A percentile compares a stretch with the other conserved stretches of the same genome.
Conservation (phyloP, 2,113 vertebrate species). For the Anhinga rufa region DNA sequence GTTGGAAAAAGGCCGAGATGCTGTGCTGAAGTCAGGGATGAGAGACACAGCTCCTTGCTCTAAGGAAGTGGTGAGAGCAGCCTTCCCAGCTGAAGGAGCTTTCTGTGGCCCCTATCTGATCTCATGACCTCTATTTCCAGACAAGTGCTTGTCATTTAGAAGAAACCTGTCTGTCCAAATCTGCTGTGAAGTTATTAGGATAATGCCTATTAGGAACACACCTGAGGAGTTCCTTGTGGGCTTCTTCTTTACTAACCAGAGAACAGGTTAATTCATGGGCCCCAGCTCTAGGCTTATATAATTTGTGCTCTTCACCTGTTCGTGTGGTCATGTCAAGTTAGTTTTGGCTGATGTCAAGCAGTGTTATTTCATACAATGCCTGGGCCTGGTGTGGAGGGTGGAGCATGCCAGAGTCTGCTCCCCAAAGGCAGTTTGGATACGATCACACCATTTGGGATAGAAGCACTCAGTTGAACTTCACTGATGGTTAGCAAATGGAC, state of each 20-base stretch:
- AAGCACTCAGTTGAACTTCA: neutral
- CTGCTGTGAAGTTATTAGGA: neutral
- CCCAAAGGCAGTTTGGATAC: neutral
- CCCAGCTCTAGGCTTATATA: fast-evolving
- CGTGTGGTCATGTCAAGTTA: neutral
- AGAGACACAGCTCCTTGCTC: neutral
- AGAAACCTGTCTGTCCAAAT: neutral
- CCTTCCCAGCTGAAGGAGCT: neutral
- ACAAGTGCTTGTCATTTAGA: neutral
- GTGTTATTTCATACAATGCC: neutral
- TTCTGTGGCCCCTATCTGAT: neutral
- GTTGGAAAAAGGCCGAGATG: neutral
- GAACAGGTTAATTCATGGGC: neutral
- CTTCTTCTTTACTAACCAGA: neutral
- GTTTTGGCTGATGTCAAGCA: neutral
- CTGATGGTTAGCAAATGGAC: neutral
- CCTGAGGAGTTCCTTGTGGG: neutral
- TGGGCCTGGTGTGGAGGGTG: neutral
- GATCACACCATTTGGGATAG: neutral
- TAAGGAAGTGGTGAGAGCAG: neutral
- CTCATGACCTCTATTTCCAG: neutral
- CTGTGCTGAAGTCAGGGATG: neutral
- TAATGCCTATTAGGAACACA: neutral
- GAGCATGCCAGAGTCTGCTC: too few relatives aligned
- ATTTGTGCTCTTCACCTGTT: neutral